phyloP scores from a whole-genome alignment of 2,888 invertebrate species.

The Drosophila mulleri region DNA sequence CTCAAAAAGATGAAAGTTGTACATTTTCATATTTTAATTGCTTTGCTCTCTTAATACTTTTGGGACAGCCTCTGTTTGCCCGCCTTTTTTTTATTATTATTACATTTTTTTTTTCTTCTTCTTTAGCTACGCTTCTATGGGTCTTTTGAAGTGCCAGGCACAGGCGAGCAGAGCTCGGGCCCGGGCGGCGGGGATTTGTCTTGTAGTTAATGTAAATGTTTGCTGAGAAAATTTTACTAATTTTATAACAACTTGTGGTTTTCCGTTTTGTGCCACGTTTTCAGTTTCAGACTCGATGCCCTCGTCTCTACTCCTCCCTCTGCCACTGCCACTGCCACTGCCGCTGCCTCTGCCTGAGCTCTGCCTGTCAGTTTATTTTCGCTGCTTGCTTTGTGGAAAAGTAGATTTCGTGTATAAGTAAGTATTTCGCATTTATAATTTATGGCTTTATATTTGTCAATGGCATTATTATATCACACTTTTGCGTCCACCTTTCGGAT shows the following conservation, averaged over 20 bases:
- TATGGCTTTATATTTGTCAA: constrained; percentile 79
- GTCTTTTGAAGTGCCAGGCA: constrained; percentile 72
- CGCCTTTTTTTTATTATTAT: constrained; percentile 31
- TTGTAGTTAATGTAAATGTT: constrained; percentile 81
- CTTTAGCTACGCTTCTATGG: constrained; percentile 71
- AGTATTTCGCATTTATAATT: constrained; percentile 79
- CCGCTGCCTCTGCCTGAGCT: too few relatives aligned
- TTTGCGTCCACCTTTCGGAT: constrained; percentile 58
- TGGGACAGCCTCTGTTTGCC: constrained; percentile 63
- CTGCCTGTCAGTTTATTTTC: constrained; percentile 38
- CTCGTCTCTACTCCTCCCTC: background rate
- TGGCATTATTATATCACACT: constrained; percentile 79
- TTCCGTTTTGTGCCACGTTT: constrained; percentile 67
- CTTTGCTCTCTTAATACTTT: constrained; percentile 81
- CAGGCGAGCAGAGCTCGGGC: constrained; percentile 11
- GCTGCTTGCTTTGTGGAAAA: constrained; percentile 64
- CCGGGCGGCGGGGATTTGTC: constrained; percentile 45
- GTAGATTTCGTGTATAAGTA: constrained; percentile 79
- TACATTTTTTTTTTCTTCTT: constrained; percentile 26
- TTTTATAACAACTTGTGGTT: constrained; percentile 81
- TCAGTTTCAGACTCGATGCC: constrained; percentile 47
- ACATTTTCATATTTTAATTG: constrained; percentile 83
- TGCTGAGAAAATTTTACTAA: constrained; percentile 78
- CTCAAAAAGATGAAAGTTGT: constrained; percentile 81
- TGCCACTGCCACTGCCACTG: background rate